Evolutionary conservation across 2,888 invertebrate species (phyloP).

Genomic region (Phengaris alcon): DNA sequence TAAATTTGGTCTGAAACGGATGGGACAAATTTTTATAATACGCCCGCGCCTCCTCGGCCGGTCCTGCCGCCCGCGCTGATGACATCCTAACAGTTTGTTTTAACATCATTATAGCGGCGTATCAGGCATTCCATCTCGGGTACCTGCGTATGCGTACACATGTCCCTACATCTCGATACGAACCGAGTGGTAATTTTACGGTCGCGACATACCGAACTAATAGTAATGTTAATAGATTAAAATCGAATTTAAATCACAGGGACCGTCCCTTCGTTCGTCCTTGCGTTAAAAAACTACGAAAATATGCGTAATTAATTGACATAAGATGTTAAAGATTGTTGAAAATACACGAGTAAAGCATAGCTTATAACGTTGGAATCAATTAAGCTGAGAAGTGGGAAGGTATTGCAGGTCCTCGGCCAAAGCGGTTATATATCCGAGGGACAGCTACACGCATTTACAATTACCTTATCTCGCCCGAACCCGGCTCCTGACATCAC

Average conservation of each 20-base stretch:
- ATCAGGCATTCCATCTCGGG: slow-evolving; percentile 74
- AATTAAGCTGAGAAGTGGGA: slow-evolving; percentile 24
- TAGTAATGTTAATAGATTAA: slow-evolving; percentile 23
- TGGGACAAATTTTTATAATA: slow-evolving; percentile 80
- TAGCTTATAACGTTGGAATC: slow-evolving; percentile 24
- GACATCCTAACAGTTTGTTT: slow-evolving; percentile 78
- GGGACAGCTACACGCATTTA: slow-evolving; percentile 72
- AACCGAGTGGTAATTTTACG: slow-evolving; percentile 35
- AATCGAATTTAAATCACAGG: slow-evolving; percentile 20
- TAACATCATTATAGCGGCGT: slow-evolving; percentile 78
- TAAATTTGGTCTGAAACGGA: slow-evolving; percentile 77
- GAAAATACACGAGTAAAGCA: slow-evolving; percentile 9
- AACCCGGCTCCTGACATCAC: slow-evolving; percentile 66
- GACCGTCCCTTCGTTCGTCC: too few relatives aligned
- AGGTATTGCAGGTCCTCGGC: slow-evolving; percentile 19
- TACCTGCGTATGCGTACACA: slow-evolving; percentile 59
- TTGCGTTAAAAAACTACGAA: not conserved
- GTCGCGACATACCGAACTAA: slow-evolving; percentile 23
- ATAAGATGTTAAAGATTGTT: slow-evolving; percentile 8
- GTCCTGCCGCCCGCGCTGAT: slow-evolving; percentile 72
- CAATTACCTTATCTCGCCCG: slow-evolving; percentile 71
- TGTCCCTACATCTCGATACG: slow-evolving; percentile 53
- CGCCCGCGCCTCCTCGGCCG: slow-evolving; percentile 69
- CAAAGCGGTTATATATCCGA: slow-evolving; percentile 56
- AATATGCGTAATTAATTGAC: slow-evolving; percentile 13